Evolutionary conservation across 1,140 invertebrate species (phyloP).

Genomic region (Drosophila nigromelanica): DNA sequence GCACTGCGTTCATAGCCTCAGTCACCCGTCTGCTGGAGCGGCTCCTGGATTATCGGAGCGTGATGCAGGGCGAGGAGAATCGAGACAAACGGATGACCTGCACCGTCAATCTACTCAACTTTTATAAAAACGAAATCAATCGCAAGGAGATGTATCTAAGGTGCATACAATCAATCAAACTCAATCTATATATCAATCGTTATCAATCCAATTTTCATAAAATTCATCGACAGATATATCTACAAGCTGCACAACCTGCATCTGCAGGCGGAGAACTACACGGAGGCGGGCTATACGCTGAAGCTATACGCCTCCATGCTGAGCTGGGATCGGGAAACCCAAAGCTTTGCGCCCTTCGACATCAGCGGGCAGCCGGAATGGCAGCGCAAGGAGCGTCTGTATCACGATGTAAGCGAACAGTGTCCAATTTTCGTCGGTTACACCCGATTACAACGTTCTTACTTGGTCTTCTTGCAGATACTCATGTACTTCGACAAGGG

Average conservation of each 20-base stretch:
- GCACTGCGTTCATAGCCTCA: constrained; percentile 95
- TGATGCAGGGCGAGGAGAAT: constrained; percentile 96
- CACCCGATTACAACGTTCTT: too few species aligned
- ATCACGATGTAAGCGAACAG: constrained; percentile 87
- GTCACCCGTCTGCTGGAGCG: constrained; percentile 94
- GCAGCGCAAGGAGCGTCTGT: constrained; percentile 96
- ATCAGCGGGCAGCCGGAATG: constrained; percentile 90
- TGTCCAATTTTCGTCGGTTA: too few species aligned
- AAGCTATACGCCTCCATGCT: constrained; percentile 96
- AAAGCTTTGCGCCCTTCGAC: constrained; percentile 85
- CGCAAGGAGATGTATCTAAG: constrained; percentile 98
- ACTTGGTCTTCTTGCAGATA: constrained; percentile 84
- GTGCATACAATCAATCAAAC: constrained; percentile 10
- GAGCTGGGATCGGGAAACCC: constrained; percentile 91
- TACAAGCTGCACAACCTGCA: constrained; percentile 98
- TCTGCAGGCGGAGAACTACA: constrained; percentile 96
- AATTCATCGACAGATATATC: constrained; percentile 88
- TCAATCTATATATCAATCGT: too few species aligned
- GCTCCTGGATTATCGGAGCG: constrained; percentile 95
- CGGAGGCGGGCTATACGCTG: constrained; percentile 98
- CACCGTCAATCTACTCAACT: constrained; percentile 98
- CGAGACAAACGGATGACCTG: constrained; percentile 98
- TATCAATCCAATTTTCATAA: neutral
- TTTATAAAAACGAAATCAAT: constrained; percentile 98
- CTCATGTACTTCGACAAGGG: constrained; percentile 97